Percentiles rank a stretch among this genome's conserved stretches.
These are phyloP conservation scores for Manacus vitellinus DNA, from an alignment of 2,113 vertebrate species.

Conservation along the genomic window DNA sequence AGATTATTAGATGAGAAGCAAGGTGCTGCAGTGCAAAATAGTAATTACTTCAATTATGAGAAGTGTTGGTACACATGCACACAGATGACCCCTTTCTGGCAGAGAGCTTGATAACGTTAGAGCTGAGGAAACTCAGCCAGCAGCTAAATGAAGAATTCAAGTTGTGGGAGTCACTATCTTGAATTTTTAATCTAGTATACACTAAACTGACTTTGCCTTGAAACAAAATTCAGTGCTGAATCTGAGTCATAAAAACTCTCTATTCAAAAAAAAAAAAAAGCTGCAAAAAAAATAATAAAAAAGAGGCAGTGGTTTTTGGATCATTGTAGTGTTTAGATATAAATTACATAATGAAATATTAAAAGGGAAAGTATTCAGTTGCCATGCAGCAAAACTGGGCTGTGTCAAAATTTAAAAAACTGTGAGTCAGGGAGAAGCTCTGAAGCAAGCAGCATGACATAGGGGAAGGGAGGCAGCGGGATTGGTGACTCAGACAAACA, in stretches of 20 bases:
- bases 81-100: slow-evolving; percentile 9
- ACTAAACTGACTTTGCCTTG: slow-evolving; percentile 25
- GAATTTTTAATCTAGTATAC: slow-evolving; percentile 51
- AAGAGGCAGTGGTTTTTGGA: neutral
- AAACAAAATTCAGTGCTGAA: slow-evolving; percentile 9
- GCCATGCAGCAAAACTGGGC: slow-evolving; percentile 25
- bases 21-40: slow-evolving; percentile 23
- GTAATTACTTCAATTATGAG: slow-evolving; percentile 35
- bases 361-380: neutral
- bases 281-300: neutral
- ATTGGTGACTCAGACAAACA: slow-evolving; percentile 66
- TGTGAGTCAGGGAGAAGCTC: slow-evolving; percentile 57
- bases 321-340: neutral
- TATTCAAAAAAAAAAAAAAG: neutral
- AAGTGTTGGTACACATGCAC: slow-evolving; percentile 18
- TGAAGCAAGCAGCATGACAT: slow-evolving; percentile 34
- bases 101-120: neutral
- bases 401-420: slow-evolving; percentile 17
- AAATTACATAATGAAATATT: slow-evolving; percentile 44
- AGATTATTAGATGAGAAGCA: neutral
- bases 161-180: slow-evolving; percentile 55
- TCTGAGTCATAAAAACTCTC: slow-evolving; percentile 19
- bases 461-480: neutral
- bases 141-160: slow-evolving; percentile 40
- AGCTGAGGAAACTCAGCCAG: slow-evolving; percentile 48